A percentile compares a stretch with the other conserved stretches of the same genome.
Evolutionary conservation across 2,113 vertebrate genomes (phyloP).

Genomic region (Chloropsis cyanopogon): DNA sequence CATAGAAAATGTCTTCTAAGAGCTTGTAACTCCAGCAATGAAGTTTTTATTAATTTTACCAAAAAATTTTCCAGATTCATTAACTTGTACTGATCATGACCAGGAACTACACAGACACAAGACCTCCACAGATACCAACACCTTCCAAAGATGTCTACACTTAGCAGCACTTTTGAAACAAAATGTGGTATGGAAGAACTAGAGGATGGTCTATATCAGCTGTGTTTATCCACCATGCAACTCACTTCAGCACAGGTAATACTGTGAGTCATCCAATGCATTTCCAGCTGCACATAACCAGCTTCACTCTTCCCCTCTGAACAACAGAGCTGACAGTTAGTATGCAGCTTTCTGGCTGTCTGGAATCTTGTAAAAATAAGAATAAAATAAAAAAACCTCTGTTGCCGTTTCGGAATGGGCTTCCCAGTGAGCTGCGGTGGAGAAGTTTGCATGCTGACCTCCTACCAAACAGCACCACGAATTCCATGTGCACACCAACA

Average conservation of each 20-base stretch:
- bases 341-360: neutral
- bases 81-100: neutral
- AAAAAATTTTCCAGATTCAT: neutral
- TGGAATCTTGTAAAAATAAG: neutral
- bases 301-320: neutral
- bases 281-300: neutral
- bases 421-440: neutral
- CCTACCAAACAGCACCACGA: accelerated
- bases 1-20: neutral
- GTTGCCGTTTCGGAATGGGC: neutral
- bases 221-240: neutral
- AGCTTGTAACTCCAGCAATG: neutral
- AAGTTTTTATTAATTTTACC: neutral
- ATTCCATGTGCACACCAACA: neutral
- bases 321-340: neutral
- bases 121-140: neutral
- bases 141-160: neutral
- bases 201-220: neutral
- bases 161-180: neutral
- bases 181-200: neutral
- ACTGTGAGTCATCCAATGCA: neutral
- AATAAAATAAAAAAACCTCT: neutral
- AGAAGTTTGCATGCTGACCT: neutral
- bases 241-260: neutral
- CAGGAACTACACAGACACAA: neutral